A percentile compares a stretch with the other conserved stretches of the same genome.
phyloP scores from a whole-genome alignment of 2,888 invertebrate genomes.

The Melolontha melolontha region DNA sequence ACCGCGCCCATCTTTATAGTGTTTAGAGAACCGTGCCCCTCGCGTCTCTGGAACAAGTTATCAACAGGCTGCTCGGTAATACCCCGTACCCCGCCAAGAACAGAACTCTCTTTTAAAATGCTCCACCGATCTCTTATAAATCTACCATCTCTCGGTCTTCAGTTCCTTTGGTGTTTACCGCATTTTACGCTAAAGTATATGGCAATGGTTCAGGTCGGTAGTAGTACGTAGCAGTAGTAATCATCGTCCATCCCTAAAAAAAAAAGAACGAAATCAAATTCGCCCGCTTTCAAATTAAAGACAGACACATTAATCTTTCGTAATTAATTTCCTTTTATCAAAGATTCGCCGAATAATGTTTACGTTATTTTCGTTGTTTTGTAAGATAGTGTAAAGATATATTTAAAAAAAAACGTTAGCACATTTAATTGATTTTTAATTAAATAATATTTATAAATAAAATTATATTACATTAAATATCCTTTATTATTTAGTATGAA shows the following conservation, averaged over 20 bases:
- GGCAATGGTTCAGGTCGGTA: slow-evolving; percentile 29
- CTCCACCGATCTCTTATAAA: slow-evolving; percentile 48
- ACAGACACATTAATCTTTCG: no score
- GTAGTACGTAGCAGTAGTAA: background rate
- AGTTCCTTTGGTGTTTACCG: slow-evolving; percentile 47
- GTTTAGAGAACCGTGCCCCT: slow-evolving; percentile 43
- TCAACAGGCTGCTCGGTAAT: slow-evolving; percentile 50
- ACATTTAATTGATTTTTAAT: no score
- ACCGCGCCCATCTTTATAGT: slow-evolving; percentile 44
- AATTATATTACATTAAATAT: no score
- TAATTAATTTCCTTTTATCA: no score
- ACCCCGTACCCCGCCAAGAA: slow-evolving; percentile 43
- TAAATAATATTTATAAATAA: no score
- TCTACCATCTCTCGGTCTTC: slow-evolving; percentile 47
- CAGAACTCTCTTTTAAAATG: slow-evolving; percentile 49
- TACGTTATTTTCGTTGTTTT: no score
- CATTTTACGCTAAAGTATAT: slow-evolving; percentile 39
- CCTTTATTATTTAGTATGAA: no score
- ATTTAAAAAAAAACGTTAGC: no score
- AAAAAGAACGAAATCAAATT: slow-evolving; percentile 5
- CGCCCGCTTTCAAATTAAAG: no score
- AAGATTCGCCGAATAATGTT: no score
- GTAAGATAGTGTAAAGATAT: no score
- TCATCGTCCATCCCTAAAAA: background rate
- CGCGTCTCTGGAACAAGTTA: slow-evolving; percentile 48